phyloP scores from a whole-genome alignment of 2,888 invertebrate species.

The Cylindroiulus punctatus region DNA sequence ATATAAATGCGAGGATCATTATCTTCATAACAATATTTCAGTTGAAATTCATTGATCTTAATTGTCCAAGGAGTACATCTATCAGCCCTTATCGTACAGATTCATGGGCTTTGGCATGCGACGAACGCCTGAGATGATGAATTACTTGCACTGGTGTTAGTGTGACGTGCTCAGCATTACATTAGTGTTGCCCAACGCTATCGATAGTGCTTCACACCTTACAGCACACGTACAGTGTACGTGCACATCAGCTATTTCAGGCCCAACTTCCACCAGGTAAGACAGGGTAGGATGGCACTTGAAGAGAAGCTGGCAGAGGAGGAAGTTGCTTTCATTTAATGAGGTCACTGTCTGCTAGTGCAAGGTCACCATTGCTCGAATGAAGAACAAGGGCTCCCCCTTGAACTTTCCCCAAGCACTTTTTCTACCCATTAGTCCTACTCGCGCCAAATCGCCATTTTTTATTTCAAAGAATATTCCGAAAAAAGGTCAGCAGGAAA shows the following conservation, averaged over 20 bases:
- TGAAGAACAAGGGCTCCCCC: constrained; percentile 31
- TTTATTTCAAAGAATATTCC: constrained; percentile 31
- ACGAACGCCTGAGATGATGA: too few relatives aligned
- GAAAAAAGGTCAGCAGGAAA: constrained; percentile 33
- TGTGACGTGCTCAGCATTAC: too few relatives aligned
- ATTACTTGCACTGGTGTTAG: too few relatives aligned
- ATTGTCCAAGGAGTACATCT: background rate
- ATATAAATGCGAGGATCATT: background rate
- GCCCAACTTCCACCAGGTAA: constrained; percentile 21
- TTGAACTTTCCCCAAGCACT: constrained; percentile 38
- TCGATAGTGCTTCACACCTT: background rate
- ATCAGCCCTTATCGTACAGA: too few relatives aligned
- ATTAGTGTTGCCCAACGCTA: background rate
- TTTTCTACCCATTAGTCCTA: constrained; percentile 19
- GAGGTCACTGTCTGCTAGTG: constrained; percentile 31
- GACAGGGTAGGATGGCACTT: background rate
- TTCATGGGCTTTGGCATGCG: too few relatives aligned
- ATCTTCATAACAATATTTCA: background rate
- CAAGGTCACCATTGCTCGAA: constrained; percentile 28
- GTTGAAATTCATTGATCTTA: background rate
- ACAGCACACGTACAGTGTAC: background rate
- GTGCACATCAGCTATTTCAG: background rate
- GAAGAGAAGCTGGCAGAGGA: background rate
- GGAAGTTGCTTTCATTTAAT: background rate
- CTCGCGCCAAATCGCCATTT: constrained; percentile 23